These are phyloP conservation scores for Tribolium madens DNA, from an alignment of 1,140 invertebrate genomes.

Conservation along the genomic window DNA sequence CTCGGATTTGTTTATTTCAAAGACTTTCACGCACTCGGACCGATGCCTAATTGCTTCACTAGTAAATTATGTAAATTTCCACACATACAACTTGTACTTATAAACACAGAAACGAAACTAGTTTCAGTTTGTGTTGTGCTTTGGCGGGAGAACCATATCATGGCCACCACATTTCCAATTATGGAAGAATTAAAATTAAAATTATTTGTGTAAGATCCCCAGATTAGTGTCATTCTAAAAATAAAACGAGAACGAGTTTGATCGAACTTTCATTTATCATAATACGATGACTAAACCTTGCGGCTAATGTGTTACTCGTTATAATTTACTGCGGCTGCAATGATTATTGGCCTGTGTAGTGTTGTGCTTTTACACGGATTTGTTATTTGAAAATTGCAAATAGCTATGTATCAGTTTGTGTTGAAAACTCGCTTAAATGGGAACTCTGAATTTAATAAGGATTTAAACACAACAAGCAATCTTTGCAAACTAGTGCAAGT, in stretches of 20 bases:
- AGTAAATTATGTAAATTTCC: slow-evolving; percentile 30
- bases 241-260: not conserved
- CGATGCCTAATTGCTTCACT: not conserved
- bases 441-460: not conserved
- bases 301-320: not conserved
- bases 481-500: slow-evolving; percentile 28
- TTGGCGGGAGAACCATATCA: not conserved
- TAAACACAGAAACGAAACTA: slow-evolving; percentile 24
- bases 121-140: slow-evolving; percentile 22
- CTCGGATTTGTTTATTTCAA: not conserved
- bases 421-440: not conserved
- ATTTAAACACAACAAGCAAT: slow-evolving; percentile 6
- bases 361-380: slow-evolving; percentile 11
- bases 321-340: not conserved
- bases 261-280: not conserved
- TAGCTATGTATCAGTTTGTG: slow-evolving; percentile 24
- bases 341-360: not conserved
- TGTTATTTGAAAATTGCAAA: slow-evolving; percentile 9
- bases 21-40: slow-evolving; percentile 13
- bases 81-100: not conserved
- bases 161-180: not conserved
- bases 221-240: not conserved
- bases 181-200: not conserved
- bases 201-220: not conserved
- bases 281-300: slow-evolving; percentile 3